Conservation (phyloP, 2,888 invertebrate species). For the Synanthedon myopaeformis region DNA sequence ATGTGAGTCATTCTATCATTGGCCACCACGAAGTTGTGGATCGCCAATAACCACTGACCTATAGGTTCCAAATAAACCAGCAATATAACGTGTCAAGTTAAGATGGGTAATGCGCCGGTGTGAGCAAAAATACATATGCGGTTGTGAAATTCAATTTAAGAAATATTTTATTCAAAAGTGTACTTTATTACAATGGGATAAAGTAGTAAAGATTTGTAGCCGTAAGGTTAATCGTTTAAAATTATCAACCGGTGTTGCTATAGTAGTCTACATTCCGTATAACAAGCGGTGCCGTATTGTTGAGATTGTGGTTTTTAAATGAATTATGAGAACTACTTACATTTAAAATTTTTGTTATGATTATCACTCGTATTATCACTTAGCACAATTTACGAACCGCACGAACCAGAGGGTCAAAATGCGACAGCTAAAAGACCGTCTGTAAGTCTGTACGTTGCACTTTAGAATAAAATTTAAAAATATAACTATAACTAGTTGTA, state of each 20-base stretch:
- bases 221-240: background rate
- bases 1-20: slow-evolving; percentile 57
- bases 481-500: too few relatives aligned
- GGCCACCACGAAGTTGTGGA: slow-evolving; percentile 48
- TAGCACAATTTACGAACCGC: too few relatives aligned
- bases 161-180: background rate
- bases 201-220: background rate
- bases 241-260: slow-evolving; percentile 2
- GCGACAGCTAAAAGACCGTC: too few relatives aligned
- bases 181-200: background rate
- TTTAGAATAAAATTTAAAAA: too few relatives aligned
- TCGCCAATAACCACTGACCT: slow-evolving; percentile 11
- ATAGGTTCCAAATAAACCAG: background rate
- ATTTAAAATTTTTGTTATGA: too few relatives aligned
- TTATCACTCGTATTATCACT: too few relatives aligned
- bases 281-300: slow-evolving; percentile 32
- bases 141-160: background rate
- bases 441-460: too few relatives aligned
- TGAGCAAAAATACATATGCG: background rate
- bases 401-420: too few relatives aligned
- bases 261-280: slow-evolving; percentile 53
- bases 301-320: slow-evolving; percentile 24
- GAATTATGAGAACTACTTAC: background rate
- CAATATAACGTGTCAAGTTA: background rate
- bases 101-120: background rate